Conservation (phyloP, 2,797 vertebrate species). For the Melanotaenia pygmaea region DNA sequence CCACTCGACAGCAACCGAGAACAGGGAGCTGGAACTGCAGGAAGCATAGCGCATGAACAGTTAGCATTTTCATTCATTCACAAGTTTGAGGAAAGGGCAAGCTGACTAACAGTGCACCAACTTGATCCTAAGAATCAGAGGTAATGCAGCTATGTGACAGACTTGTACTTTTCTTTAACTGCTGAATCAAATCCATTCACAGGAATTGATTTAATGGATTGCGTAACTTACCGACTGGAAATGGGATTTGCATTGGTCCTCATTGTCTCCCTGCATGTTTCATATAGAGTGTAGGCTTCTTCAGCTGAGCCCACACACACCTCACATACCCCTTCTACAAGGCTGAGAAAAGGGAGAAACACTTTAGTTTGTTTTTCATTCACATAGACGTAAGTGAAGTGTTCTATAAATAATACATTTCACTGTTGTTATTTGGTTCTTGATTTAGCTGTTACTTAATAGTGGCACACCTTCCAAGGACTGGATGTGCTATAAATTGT, state of each 20-base stretch:
- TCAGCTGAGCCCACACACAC: constrained; percentile 75
- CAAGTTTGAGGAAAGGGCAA: background rate
- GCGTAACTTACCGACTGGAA: constrained; percentile 31
- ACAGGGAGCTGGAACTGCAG: constrained; percentile 79
- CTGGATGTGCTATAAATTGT: constrained; percentile 71
- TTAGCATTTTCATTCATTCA: background rate
- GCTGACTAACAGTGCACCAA: background rate
- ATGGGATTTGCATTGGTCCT: constrained; percentile 44
- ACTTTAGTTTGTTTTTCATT: constrained; percentile 1
- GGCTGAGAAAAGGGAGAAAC: constrained; percentile 65
- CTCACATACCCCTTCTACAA: constrained; percentile 81
- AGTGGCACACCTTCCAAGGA: constrained; percentile 84
- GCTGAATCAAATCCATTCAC: constrained; percentile 31
- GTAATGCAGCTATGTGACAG: background rate
- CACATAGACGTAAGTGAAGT: background rate
- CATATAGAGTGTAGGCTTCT: constrained; percentile 79
- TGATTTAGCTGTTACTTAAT: background rate
- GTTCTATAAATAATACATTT: background rate
- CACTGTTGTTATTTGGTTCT: background rate
- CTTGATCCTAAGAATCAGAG: background rate
- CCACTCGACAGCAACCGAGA: constrained; percentile 82
- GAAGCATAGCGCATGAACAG: constrained; percentile 7
- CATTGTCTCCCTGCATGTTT: constrained; percentile 65
- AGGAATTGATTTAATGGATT: constrained; percentile 31
- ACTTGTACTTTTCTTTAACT: constrained; percentile 4